Evolutionary conservation across 2,797 vertebrate genomes (phyloP), one percentile per base, ranked within the genome.

Genomic region (Linurgus olivaceus): DNA sequence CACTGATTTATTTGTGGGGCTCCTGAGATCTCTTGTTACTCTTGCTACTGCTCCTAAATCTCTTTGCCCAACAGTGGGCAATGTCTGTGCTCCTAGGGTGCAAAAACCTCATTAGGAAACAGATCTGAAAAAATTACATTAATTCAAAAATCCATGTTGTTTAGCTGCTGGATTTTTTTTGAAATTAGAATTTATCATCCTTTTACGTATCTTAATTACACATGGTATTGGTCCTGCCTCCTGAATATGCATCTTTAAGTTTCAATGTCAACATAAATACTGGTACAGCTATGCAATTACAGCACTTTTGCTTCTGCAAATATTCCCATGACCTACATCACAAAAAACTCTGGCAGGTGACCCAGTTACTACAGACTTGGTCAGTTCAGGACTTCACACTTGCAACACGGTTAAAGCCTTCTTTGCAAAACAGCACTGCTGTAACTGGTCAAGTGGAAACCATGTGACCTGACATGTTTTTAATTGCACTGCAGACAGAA

Each of bases 361-460:
- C 85, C 93, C 87, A 86, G 78, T 93, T 94, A 57, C 90, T 86
- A 83, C 78, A 94, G 91, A 86, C 85, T 93, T 86, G 79, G 72
- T 93, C 72, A 93, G 91, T 83, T 74, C 75, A 96, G 89, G 75
- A 92, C 93, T 95, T 91, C 76, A 88, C 79, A 50, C 79, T 94
- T 88, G 85, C 89, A 91, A 91, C 78, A 88, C 1, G 12, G 87
- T 95, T 95, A 91, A 96, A 95, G 80, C 52, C 75, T 93, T 92
- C 71, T 80, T 95, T 94, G 85, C 89, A 90, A 95, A 79, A 95
- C 35, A 89, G 57, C 57, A 5, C 42, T 86, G 76, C 88, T 79
- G 74, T 71, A 89, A 94, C 74, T 88, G 67, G 78, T 83, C 75
- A 74, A 87, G 81, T 52, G 75, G 42, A 74, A 95, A 33, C 78